Evolutionary conservation across 2,797 vertebrate species (phyloP), one percentile per base, ranked within the genome.

Genomic region (Orientallactaga sibirica): DNA sequence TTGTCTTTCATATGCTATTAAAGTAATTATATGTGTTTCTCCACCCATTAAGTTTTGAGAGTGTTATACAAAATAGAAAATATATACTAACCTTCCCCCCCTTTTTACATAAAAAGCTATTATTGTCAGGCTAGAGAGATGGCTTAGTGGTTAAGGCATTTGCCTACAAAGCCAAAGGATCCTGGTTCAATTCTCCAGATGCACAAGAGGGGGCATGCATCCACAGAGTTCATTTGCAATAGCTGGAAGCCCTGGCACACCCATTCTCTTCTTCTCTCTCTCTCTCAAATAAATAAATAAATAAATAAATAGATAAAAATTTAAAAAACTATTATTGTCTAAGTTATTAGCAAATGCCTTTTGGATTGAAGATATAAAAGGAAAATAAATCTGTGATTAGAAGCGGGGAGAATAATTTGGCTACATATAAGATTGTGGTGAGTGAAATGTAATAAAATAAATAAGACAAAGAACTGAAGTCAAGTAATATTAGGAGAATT

Each of bases 331-430:
- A 61, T 70, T 25, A 78, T 2, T 75, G 22, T 79, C 29, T 27
- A 95, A 87, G 3, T 75, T 20, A 9, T 88, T 55, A 80, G 41
- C 48, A 93, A 92, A 74, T 68, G 9, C 25, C 22, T 86, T 91
- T 64, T 82, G 27, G 29, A 85, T 15, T 93, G 37, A 87, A 82
- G n/a, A 90, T 82, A 81, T 15, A 73, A 80, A 93, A 73, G 41
- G 18, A 48, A 79, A 58, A 78, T 55, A 8, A 71, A 82, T 27
- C 3, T 75, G 4, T 93, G 24, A 55, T 80, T 84, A 58, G 52
- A 87, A 86, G 87, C 41, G 10, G n/a, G 43, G 25, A 90, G 19
- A 55, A 25, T 66, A 78, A 76, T 67, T 73, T 77, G 85, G 19
- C 58, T 76, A 25, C 12, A 77, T 86, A 20, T n/a, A 61, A 71